Conservation (phyloP, 2,888 invertebrate species). For the Desoria tigrina region DNA sequence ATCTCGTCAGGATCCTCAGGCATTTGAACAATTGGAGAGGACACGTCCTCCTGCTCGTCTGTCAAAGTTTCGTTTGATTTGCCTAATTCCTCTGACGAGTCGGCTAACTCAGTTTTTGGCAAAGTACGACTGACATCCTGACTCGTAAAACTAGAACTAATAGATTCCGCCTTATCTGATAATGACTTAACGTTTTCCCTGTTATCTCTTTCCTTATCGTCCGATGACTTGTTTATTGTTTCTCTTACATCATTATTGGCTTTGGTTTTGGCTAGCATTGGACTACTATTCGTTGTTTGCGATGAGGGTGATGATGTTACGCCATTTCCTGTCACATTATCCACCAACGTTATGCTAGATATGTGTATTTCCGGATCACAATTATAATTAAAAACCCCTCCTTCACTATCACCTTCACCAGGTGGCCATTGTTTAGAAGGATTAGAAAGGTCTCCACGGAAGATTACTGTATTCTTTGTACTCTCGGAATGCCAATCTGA, state of each 20-base stretch:
- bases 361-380: slow-evolving; percentile 46
- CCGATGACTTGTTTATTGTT: slow-evolving; percentile 32
- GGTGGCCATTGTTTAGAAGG: not conserved
- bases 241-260: not conserved
- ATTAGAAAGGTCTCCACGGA: slow-evolving; percentile 24
- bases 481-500: slow-evolving; percentile 49
- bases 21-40: slow-evolving; percentile 7
- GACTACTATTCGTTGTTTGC: not conserved
- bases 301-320: slow-evolving; percentile 9
- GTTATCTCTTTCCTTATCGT: slow-evolving; percentile 30
- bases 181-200: not conserved
- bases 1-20: slow-evolving; percentile 26
- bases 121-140: slow-evolving; percentile 29
- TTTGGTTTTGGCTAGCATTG: not conserved
- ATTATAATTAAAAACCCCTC: slow-evolving; percentile 5
- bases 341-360: slow-evolving; percentile 37
- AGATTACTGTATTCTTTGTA: slow-evolving; percentile 47
- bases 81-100: slow-evolving; percentile 42
- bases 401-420: not conserved
- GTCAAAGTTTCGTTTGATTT: slow-evolving; percentile 40
- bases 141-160: slow-evolving; percentile 9
- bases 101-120: slow-evolving; percentile 10
- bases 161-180: slow-evolving; percentile 12
- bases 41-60: slow-evolving; percentile 8
- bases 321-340: slow-evolving; percentile 25